Evolutionary conservation across 2,797 vertebrate species (phyloP).

Genomic region (Galago senegalensis): DNA sequence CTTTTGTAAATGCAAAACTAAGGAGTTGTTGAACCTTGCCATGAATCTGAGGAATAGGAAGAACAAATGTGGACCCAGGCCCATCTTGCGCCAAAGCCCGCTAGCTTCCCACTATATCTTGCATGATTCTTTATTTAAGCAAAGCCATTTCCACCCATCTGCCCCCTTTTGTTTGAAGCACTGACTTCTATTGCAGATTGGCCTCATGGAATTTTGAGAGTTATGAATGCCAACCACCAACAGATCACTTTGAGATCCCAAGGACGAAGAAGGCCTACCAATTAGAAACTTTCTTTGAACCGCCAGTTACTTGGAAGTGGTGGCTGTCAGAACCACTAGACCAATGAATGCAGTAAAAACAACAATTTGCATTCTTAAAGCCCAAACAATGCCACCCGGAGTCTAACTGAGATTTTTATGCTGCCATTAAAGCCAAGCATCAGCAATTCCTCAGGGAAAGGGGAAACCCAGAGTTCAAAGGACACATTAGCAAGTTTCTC

Average conservation of each 20-base stretch:
- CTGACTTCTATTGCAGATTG: neutral
- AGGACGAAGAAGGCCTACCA: constrained; percentile 56
- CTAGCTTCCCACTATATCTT: neutral
- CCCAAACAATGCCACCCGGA: constrained; percentile 69
- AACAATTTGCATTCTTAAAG: constrained; percentile 80
- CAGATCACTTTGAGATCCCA: neutral
- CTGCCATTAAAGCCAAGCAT: constrained; percentile 81
- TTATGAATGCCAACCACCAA: neutral
- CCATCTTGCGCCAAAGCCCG: neutral
- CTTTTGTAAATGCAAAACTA: neutral
- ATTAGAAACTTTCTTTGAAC: constrained; percentile 68
- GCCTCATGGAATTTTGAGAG: neutral
- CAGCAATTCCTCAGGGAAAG: constrained; percentile 78
- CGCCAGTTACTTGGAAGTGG: constrained; percentile 54
- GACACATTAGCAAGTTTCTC: constrained; percentile 86
- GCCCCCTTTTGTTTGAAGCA: neutral
- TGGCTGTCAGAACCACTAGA: constrained; percentile 77
- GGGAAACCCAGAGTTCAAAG: constrained; percentile 83
- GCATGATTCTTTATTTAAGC: neutral
- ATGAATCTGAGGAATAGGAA: neutral
- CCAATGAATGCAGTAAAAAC: constrained; percentile 76
- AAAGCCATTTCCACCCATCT: neutral
- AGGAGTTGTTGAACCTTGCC: neutral
- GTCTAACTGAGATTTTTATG: constrained; percentile 84
- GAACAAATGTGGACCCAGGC: neutral